Conservation (phyloP, 2,113 vertebrate genomes). For the Callaeas wilsoni region DNA sequence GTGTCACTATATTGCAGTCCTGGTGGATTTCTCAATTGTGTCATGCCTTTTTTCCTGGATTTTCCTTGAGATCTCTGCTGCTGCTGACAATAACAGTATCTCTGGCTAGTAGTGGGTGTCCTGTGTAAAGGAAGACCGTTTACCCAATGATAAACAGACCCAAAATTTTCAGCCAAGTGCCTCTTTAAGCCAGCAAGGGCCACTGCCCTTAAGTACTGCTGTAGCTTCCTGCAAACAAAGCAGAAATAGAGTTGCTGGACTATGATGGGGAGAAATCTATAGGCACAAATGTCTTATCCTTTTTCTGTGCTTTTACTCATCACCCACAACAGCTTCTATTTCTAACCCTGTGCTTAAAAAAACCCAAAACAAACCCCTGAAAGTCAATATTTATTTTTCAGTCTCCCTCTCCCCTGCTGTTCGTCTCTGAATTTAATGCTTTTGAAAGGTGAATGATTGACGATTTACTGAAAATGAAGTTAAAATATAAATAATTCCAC, state of each 20-base stretch:
- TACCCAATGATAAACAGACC: neutral
- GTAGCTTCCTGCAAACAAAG: neutral
- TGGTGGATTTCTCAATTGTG: neutral
- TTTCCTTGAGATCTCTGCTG: neutral
- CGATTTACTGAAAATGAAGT: conserved; percentile 41
- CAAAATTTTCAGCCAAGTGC: neutral
- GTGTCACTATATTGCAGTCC: accelerated
- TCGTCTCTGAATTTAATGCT: conserved; percentile 34
- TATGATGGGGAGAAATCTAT: neutral
- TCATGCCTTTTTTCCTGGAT: neutral
- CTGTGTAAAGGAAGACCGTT: neutral
- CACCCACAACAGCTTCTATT: neutral
- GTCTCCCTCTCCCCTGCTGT: conserved; percentile 10
- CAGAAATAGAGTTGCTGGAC: neutral
- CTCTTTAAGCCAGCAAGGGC: neutral
- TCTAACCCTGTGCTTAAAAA: conserved; percentile 15
- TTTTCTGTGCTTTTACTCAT: neutral
- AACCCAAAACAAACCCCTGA: conserved; percentile 13
- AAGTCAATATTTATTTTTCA: conserved; percentile 55
- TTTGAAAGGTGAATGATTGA: conserved; percentile 59
- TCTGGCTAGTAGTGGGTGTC: neutral
- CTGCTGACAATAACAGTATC: neutral
- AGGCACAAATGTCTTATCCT: neutral
- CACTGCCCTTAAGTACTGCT: neutral
- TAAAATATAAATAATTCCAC: conserved; percentile 58